Evolutionary conservation across 2,113 vertebrate species (phyloP).

Genomic region (Apteryx owenii): DNA sequence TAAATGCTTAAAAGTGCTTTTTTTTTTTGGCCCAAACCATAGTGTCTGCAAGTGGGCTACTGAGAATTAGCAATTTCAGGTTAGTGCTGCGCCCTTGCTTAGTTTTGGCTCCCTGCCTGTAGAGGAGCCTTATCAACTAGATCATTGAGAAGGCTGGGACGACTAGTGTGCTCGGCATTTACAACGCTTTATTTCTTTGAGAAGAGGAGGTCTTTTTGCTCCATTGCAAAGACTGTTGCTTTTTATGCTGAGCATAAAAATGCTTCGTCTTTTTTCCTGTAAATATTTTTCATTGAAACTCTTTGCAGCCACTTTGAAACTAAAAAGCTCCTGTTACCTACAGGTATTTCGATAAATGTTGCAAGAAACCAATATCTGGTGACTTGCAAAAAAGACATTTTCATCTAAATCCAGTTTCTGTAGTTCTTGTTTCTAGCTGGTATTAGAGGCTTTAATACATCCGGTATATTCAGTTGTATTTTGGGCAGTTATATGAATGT

Average conservation of each 20-base stretch:
- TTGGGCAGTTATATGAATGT: neutral
- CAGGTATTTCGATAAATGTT: neutral
- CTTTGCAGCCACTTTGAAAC: neutral
- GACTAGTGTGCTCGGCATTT: neutral
- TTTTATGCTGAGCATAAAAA: neutral
- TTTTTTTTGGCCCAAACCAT: neutral
- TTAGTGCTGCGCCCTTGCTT: neutral
- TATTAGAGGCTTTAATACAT: neutral
- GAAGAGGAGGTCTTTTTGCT: neutral
- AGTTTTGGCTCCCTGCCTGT: neutral
- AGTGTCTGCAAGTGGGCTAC: neutral
- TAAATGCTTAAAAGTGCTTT: neutral
- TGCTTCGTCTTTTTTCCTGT: neutral
- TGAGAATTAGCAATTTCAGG: neutral
- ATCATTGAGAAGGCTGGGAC: rapidly evolving
- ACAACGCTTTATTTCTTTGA: neutral
- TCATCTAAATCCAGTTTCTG: neutral
- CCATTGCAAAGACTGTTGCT: neutral
- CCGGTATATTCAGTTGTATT: neutral
- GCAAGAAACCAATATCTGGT: neutral
- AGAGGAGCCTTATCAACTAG: rapidly evolving
- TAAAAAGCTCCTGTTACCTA: neutral
- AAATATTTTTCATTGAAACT: neutral
- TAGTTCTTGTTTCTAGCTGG: neutral
- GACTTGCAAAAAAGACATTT: neutral